phyloP scores from a whole-genome alignment of 2,888 invertebrate species.

The Chouioia cunea region DNA sequence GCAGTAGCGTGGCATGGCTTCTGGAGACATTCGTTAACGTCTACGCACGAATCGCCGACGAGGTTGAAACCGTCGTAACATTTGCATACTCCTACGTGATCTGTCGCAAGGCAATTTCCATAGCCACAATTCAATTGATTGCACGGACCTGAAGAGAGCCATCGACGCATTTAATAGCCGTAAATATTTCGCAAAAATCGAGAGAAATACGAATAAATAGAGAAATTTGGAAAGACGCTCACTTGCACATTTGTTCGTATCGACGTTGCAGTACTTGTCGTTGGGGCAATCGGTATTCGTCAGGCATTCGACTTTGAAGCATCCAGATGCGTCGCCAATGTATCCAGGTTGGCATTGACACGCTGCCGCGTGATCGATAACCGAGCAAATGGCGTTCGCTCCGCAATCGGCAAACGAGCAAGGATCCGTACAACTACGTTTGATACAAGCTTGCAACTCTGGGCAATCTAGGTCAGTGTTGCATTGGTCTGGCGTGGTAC shows the following conservation, averaged over 20 bases:
- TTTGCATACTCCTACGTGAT: constrained; percentile 80
- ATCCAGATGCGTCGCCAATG: constrained; percentile 88
- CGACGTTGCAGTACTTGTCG: constrained; percentile 82
- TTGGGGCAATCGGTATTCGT: constrained; percentile 80
- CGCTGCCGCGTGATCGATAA: constrained; percentile 78
- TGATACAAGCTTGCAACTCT: constrained; percentile 80
- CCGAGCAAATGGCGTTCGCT: constrained; percentile 81
- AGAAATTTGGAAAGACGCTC: constrained; percentile 59
- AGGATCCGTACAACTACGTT: constrained; percentile 85
- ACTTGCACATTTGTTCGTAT: constrained; percentile 84
- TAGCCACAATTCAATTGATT: constrained; percentile 83
- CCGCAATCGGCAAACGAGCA: constrained; percentile 82
- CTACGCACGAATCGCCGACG: constrained; percentile 78
- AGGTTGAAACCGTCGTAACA: constrained; percentile 83
- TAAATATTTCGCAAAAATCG: neutral
- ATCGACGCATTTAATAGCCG: constrained; percentile 16
- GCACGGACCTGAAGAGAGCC: constrained; percentile 77
- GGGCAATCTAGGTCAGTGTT: constrained; percentile 80
- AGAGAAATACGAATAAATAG: neutral
- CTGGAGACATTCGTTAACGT: constrained; percentile 83
- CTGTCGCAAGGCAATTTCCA: constrained; percentile 80
- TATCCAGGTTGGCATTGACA: constrained; percentile 86
- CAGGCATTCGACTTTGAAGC: constrained; percentile 90
- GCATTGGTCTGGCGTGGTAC: constrained; percentile 83
- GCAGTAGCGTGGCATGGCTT: constrained; percentile 86